Conservation (phyloP, 2,888 invertebrate genomes). For the Phanerotoma sp. region DNA sequence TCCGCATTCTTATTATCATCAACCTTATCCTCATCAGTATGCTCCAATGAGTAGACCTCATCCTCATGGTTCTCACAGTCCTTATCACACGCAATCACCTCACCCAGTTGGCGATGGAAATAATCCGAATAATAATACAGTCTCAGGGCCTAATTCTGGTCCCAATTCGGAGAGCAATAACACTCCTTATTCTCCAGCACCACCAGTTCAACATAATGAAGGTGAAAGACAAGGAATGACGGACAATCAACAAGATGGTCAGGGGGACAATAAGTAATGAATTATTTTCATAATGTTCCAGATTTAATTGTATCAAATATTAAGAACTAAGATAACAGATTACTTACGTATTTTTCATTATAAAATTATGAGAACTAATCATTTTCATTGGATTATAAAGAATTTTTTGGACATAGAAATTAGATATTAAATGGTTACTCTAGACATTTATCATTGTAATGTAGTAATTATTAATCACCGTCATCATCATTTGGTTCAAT, state of each 20-base stretch:
- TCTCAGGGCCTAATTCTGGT: slow-evolving; percentile 35
- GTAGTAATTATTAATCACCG: too few relatives aligned
- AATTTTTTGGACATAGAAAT: neutral
- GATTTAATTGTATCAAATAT: too few relatives aligned
- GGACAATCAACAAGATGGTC: slow-evolving; percentile 48
- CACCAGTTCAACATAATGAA: slow-evolving; percentile 46
- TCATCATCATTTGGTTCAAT: too few relatives aligned
- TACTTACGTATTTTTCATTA: neutral
- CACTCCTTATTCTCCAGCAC: slow-evolving; percentile 46
- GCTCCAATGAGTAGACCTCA: slow-evolving; percentile 59
- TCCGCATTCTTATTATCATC: slow-evolving; percentile 61
- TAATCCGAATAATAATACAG: slow-evolving; percentile 40
- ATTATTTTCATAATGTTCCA: slow-evolving; percentile 44
- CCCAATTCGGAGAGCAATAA: slow-evolving; percentile 38
- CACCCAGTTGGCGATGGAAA: slow-evolving; percentile 47
- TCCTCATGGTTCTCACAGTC: slow-evolving; percentile 54
- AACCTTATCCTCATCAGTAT: slow-evolving; percentile 62
- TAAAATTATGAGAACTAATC: too few relatives aligned
- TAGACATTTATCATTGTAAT: too few relatives aligned
- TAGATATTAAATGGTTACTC: too few relatives aligned
- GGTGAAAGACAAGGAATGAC: slow-evolving; percentile 45
- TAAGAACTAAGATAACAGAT: neutral
- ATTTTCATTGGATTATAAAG: too few relatives aligned
- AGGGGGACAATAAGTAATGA: slow-evolving; percentile 50
- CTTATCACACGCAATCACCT: slow-evolving; percentile 55